Percentiles rank a stretch among this genome's conserved stretches.
Conservation (phyloP, 2,888 invertebrate species). For the Blastobasis lacticolella region DNA sequence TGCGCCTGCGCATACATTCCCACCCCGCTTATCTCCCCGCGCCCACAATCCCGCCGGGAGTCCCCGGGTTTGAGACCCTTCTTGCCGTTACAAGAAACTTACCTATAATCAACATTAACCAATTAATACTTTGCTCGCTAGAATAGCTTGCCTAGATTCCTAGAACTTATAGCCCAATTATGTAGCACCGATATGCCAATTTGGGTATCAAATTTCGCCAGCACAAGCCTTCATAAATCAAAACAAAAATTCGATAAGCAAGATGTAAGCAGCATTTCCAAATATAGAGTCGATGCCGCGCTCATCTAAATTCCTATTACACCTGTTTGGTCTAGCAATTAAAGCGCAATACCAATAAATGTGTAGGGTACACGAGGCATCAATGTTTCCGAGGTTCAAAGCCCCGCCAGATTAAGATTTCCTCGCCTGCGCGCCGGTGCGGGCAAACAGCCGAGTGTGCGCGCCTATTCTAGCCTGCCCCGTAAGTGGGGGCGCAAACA, state of each 20-base stretch:
- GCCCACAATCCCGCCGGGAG: slow-evolving; percentile 27
- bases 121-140: no score
- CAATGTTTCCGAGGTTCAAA: slow-evolving; percentile 32
- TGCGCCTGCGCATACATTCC: slow-evolving; percentile 56
- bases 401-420: slow-evolving; percentile 56
- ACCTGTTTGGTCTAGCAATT: not conserved
- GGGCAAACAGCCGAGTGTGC: slow-evolving; percentile 56
- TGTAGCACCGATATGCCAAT: no score
- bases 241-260: no score
- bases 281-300: no score
- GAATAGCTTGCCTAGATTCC: no score
- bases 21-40: slow-evolving; percentile 46
- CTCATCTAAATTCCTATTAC: no score
- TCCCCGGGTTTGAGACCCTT: slow-evolving; percentile 28
- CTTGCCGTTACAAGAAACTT: not conserved
- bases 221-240: no score
- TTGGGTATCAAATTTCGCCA: no score
- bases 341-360: slow-evolving; percentile 1
- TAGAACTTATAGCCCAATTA: no score
- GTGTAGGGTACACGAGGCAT: slow-evolving; percentile 21
- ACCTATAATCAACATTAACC: not conserved
- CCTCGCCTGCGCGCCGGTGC: slow-evolving; percentile 50
- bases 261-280: no score
- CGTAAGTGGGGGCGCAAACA: slow-evolving; percentile 67
- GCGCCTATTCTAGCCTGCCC: slow-evolving; percentile 51